Percentiles rank a stretch among this genome's conserved stretches.
Conservation (phyloP, 2,797 vertebrate species). For the Sorex maritimensis region DNA sequence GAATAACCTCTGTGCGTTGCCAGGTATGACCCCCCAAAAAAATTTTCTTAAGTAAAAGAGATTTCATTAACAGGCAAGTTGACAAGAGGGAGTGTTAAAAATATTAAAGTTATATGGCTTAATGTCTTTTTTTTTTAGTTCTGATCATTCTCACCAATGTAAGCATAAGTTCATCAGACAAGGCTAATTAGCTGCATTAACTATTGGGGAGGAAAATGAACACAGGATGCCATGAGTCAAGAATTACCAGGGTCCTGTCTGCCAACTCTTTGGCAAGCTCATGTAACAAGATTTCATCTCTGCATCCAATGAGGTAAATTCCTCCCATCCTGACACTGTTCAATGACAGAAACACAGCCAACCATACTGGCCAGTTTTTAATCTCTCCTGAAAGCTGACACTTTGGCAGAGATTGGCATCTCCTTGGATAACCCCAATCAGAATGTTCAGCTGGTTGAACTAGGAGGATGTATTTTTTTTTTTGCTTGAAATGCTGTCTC, state of each 20-base stretch:
- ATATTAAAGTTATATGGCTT: neutral
- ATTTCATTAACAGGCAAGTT: neutral
- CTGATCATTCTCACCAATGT: neutral
- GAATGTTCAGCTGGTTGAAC: neutral
- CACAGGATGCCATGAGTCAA: constrained; percentile 11
- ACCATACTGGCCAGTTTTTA: constrained; percentile 5
- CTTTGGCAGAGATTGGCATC: constrained; percentile 39
- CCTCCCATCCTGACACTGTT: neutral
- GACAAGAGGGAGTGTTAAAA: neutral
- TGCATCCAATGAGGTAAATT: constrained; percentile 20
- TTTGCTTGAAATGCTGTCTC: neutral
- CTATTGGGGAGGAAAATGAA: constrained; percentile 51
- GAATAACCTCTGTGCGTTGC: too few species aligned
- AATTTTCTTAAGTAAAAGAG: neutral
- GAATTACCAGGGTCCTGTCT: neutral
- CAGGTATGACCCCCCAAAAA: too few species aligned
- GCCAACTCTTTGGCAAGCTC: constrained; percentile 40
- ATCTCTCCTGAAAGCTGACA: constrained; percentile 32
- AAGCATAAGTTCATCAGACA: constrained; percentile 63
- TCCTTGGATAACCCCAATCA: constrained; percentile 2
- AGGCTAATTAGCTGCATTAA: constrained; percentile 70
- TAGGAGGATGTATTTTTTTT: neutral
- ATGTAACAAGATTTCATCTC: constrained; percentile 48
- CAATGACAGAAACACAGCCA: constrained; percentile 28
- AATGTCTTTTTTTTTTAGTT: neutral